phyloP scores from a whole-genome alignment of 1,140 invertebrate species.

The Papilio dardanus region DNA sequence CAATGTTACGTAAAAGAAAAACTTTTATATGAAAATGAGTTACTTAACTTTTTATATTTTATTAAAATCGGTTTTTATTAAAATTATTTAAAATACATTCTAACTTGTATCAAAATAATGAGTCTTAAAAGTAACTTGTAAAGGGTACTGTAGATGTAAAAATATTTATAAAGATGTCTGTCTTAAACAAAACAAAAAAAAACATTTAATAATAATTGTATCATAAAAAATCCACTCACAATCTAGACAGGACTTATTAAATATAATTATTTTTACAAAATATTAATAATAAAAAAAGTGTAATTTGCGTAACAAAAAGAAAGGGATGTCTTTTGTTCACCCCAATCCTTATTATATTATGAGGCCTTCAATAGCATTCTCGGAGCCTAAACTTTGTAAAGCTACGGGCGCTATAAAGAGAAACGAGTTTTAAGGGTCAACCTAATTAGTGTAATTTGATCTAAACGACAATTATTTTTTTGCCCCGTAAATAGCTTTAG shows the following conservation, averaged over 20 bases:
- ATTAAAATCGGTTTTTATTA: no score
- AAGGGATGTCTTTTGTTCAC: constrained; percentile 7
- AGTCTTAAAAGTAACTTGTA: not conserved
- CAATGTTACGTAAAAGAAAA: no score
- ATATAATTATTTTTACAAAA: not conserved
- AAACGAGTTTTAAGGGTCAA: constrained; percentile 21
- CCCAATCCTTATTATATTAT: constrained; percentile 14
- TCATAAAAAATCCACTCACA: not conserved
- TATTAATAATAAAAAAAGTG: constrained; percentile 6
- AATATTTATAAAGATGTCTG: no score
- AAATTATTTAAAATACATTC: not conserved
- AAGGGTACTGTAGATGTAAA: no score
- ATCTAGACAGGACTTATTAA: not conserved
- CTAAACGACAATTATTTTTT: constrained; percentile 17
- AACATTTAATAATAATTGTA: not conserved
- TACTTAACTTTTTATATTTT: no score
- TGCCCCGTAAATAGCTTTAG: not conserved
- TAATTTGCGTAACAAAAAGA: constrained; percentile 13
- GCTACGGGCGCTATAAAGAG: constrained; percentile 12
- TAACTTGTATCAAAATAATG: not conserved
- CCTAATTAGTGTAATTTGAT: constrained; percentile 27
- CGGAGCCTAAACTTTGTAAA: constrained; percentile 7
- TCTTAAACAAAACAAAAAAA: not conserved
- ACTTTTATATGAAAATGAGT: no score
- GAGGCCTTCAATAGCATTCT: constrained; percentile 10